Percentiles rank a stretch among this genome's conserved stretches.
phyloP scores from a whole-genome alignment of 2,113 vertebrate species.

The Poecilia latipinna region DNA sequence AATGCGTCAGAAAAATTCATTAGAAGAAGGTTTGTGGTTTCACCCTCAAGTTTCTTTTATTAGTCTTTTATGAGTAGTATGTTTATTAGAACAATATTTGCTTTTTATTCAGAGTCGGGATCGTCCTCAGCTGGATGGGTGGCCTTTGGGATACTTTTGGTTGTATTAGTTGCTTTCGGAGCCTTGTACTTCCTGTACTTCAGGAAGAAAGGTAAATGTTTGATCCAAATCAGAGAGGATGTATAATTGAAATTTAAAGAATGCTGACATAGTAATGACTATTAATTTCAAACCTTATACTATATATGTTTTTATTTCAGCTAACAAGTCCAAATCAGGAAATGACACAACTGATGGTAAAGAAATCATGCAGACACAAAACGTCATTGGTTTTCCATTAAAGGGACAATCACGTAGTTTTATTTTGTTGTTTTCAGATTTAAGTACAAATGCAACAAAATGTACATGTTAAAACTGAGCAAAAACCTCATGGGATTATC shows the following conservation, averaged over 20 bases:
- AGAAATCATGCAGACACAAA: not conserved
- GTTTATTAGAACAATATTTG: not conserved
- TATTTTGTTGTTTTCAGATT: too few species aligned
- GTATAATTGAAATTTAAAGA: not conserved
- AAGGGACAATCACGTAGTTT: too few species aligned
- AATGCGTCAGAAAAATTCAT: not conserved
- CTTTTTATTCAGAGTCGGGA: constrained; percentile 13
- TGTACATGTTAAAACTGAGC: too few species aligned
- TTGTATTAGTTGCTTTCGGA: not conserved
- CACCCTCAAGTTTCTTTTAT: not conserved
- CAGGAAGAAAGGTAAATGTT: not conserved
- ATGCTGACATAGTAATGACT: not conserved
- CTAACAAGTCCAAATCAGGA: not conserved
- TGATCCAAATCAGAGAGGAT: not conserved
- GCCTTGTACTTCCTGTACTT: not conserved
- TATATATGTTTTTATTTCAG: constrained; percentile 25
- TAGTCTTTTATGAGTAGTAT: not conserved
- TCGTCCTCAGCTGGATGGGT: constrained; percentile 37
- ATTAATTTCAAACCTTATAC: not conserved
- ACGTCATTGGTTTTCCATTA: not conserved
- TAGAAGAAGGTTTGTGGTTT: fast-evolving
- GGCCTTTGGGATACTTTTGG: not conserved
- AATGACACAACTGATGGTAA: not conserved
- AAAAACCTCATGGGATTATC: too few species aligned
- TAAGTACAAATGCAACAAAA: too few species aligned